Percentiles rank a stretch among this genome's conserved stretches.
Conservation (phyloP, 2,888 invertebrate species). For the Aplocera efformata region DNA sequence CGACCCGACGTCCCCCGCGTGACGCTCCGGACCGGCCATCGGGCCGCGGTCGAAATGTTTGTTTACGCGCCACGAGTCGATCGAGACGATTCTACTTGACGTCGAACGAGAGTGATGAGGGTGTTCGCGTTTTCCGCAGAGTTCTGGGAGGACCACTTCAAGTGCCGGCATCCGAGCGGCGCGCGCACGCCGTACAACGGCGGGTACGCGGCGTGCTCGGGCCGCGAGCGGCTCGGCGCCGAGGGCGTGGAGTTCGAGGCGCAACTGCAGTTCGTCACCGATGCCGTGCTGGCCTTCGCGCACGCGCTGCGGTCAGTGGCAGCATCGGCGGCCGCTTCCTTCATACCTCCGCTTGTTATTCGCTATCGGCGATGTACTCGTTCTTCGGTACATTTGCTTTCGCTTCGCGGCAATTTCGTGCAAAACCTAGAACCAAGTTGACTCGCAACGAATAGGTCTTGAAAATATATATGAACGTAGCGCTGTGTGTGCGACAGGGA, state of each 20-base stretch:
- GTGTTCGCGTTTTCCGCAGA: conserved; percentile 78
- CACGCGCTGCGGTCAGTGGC: conserved; percentile 86
- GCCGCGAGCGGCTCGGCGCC: conserved; percentile 86
- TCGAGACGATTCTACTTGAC: no score
- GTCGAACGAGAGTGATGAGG: no score
- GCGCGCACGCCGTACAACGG: conserved; percentile 90
- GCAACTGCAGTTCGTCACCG: conserved; percentile 96
- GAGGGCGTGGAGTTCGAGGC: conserved; percentile 92
- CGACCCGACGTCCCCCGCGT: no score
- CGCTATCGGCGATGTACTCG: not conserved
- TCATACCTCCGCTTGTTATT: not conserved
- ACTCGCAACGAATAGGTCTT: no score
- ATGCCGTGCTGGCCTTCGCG: conserved; percentile 96
- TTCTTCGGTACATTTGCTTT: no score
- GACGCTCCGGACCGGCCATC: no score
- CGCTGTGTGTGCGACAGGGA: no score
- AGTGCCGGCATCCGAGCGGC: conserved; percentile 90
- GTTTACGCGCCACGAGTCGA: no score
- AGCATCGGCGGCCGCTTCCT: not conserved
- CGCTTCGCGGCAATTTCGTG: no score
- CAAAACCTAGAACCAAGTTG: no score
- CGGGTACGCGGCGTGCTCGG: conserved; percentile 86
- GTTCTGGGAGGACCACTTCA: conserved; percentile 97
- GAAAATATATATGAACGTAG: no score
- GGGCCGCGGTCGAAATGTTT: no score